Evolutionary conservation across 2,113 vertebrate genomes (phyloP).

Genomic region (Romanogobio albipinnatus): DNA sequence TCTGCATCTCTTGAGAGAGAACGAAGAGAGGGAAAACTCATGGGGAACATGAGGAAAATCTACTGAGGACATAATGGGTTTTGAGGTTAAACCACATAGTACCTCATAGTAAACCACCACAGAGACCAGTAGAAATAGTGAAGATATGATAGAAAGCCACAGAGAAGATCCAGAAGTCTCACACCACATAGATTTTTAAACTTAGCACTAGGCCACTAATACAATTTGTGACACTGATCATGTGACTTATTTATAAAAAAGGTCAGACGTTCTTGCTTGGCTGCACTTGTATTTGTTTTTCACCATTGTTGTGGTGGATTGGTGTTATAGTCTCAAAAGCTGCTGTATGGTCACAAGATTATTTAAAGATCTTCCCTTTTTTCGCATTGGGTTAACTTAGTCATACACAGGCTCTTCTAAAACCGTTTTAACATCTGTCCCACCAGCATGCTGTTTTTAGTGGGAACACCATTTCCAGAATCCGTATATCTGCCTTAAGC

Average conservation of each 20-base stretch:
- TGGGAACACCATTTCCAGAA: conserved; percentile 60
- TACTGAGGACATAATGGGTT: conserved; percentile 18
- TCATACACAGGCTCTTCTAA: conserved; percentile 64
- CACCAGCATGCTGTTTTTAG: conserved; percentile 60
- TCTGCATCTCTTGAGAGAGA: conserved; percentile 40
- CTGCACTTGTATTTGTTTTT: neutral
- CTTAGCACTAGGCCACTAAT: neutral
- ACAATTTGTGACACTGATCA: neutral
- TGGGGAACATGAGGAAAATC: conserved; percentile 35
- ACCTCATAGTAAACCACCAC: conserved; percentile 10
- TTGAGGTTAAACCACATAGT: conserved; percentile 12
- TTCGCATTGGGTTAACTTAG: conserved; percentile 64
- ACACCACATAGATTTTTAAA: neutral
- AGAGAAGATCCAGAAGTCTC: neutral
- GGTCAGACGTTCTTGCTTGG: neutral
- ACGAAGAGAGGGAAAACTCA: conserved; percentile 40
- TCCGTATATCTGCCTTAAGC: conserved; percentile 64
- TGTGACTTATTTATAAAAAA: neutral
- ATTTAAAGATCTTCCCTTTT: conserved; percentile 34
- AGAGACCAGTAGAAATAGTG: neutral
- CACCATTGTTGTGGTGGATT: neutral
- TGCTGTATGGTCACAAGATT: neutral
- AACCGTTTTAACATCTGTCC: conserved; percentile 71
- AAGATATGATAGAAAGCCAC: neutral
- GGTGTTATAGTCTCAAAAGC: neutral